Evolutionary conservation across 2,113 vertebrate species (phyloP).

Genomic region (Mungos mungo): DNA sequence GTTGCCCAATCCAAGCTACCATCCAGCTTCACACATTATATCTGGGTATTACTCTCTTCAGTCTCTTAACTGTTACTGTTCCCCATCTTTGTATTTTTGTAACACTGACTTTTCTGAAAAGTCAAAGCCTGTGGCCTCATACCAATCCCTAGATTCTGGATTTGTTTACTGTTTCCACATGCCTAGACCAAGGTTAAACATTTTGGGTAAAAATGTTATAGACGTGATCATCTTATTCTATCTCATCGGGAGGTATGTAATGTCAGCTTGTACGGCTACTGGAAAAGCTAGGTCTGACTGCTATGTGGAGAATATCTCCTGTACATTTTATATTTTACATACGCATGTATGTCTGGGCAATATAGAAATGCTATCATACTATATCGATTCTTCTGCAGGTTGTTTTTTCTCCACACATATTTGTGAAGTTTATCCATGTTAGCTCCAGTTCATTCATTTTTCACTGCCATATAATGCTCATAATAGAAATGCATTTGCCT

Average conservation of each 20-base stretch:
- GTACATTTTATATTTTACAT: not conserved
- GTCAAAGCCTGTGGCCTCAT: not conserved
- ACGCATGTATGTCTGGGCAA: not conserved
- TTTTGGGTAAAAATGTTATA: constrained; percentile 18
- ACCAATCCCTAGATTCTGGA: not conserved
- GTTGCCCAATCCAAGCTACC: not conserved
- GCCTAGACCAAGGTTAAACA: not conserved
- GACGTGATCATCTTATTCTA: not conserved
- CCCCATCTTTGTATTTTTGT: not conserved
- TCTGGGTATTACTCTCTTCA: not conserved
- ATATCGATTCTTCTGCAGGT: not conserved
- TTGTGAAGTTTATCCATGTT: not conserved
- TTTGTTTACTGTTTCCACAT: not conserved
- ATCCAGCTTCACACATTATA: not conserved
- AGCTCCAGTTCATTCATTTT: not conserved
- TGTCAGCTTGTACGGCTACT: not conserved
- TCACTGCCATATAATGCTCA: not conserved
- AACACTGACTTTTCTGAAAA: not conserved
- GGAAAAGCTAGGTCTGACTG: not conserved
- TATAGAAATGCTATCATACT: not conserved
- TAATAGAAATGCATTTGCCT: not conserved
- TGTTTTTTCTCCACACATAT: not conserved
- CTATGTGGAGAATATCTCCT: not conserved
- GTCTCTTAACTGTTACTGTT: not conserved
- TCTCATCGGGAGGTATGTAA: not conserved